Percentiles rank a stretch among this genome's conserved stretches.
Evolutionary conservation across 2,888 invertebrate genomes (phyloP).

Genomic region (Amiota minor): DNA sequence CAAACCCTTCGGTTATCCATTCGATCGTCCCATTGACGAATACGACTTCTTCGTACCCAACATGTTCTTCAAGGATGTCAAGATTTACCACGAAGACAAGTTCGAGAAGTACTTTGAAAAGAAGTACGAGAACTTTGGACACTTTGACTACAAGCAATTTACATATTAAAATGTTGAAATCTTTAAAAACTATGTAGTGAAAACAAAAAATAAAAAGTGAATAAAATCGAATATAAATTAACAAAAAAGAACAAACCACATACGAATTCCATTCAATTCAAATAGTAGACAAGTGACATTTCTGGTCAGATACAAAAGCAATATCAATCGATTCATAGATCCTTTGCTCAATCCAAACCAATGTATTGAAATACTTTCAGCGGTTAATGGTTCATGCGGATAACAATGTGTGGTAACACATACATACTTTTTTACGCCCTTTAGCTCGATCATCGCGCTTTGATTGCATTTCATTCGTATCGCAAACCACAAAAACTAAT

Average conservation of each 20-base stretch:
- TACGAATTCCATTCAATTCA: neutral
- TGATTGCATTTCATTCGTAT: conserved; percentile 65
- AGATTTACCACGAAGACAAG: conserved; percentile 78
- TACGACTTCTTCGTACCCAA: conserved; percentile 79
- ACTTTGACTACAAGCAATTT: conserved; percentile 58
- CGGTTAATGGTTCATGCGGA: conserved; percentile 38
- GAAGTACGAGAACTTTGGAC: conserved; percentile 62
- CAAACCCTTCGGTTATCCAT: conserved; percentile 82
- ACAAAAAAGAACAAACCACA: neutral
- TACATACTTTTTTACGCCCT: neutral
- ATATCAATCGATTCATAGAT: no score
- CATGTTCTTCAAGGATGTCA: conserved; percentile 79
- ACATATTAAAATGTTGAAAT: neutral
- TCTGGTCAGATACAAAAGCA: no score
- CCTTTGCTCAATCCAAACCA: no score
- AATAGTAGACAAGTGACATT: no score
- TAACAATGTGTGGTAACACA: conserved; percentile 44
- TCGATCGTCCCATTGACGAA: conserved; percentile 80
- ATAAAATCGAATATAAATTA: neutral
- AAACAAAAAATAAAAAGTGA: neutral
- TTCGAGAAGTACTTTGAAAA: conserved; percentile 61
- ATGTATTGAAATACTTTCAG: neutral
- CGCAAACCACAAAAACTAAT: conserved; percentile 64
- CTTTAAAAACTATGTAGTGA: conserved; percentile 31
- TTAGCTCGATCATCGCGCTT: conserved; percentile 27